phyloP scores from a whole-genome alignment of 2,797 vertebrate species.

The Todus mexicanus region DNA sequence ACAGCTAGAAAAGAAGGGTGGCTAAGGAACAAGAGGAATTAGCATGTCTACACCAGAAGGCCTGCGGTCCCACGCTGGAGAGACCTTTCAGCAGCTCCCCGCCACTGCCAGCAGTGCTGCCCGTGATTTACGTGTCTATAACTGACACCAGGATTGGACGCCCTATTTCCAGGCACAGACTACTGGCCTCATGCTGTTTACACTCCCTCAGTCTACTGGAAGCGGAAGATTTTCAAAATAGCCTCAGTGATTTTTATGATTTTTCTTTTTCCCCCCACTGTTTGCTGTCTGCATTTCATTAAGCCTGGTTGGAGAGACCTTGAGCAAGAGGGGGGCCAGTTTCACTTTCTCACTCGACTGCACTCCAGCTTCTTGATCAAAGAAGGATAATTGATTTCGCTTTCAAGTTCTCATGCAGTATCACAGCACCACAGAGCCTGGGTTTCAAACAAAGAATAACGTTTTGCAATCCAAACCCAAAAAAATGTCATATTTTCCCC shows the following conservation, averaged over 20 bases:
- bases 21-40: background rate
- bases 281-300: background rate
- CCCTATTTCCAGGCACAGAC: background rate
- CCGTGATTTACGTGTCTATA: background rate
- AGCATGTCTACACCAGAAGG: background rate
- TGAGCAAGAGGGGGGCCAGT: background rate
- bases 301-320: background rate
- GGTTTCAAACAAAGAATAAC: background rate
- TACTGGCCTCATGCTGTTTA: background rate
- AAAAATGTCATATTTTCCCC: background rate
- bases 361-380: background rate
- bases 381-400: background rate
- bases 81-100: background rate
- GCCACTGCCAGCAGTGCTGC: background rate
- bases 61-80: background rate
- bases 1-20: background rate
- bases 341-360: background rate
- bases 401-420: background rate
- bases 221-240: background rate
- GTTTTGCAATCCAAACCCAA: background rate
- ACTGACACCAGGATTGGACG: background rate
- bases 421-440: background rate
- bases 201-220: background rate
- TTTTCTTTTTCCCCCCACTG: accelerated
- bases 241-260: background rate